These are phyloP conservation scores for Megathymus violae DNA, from an alignment of 1,140 invertebrate genomes.

Conservation along the genomic window DNA sequence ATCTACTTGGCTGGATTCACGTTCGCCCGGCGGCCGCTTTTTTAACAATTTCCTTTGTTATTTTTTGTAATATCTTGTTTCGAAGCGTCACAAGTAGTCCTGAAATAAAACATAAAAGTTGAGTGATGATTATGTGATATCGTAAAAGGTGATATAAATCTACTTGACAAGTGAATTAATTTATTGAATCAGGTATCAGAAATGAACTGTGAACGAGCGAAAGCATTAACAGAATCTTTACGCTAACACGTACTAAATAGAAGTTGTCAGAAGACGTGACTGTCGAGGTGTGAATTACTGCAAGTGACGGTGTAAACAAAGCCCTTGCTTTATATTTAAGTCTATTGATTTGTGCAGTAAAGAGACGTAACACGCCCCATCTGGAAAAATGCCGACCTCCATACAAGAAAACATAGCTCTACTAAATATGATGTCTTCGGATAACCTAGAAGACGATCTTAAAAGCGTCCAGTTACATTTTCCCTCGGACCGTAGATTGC, in stretches of 20 bases:
- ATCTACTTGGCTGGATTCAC: conserved; percentile 52
- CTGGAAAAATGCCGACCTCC: conserved; percentile 66
- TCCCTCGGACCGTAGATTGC: conserved; percentile 87
- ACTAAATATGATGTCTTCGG: conserved; percentile 90
- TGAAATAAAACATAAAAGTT: conserved; percentile 41
- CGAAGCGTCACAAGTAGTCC: conserved; percentile 8
- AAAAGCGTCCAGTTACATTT: conserved; percentile 96
- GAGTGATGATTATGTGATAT: conserved; percentile 50
- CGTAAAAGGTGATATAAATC: conserved; percentile 41
- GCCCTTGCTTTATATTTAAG: too few species aligned
- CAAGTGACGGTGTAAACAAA: conserved; percentile 2
- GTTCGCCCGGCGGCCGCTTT: conserved; percentile 56
- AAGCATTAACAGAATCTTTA: conserved; percentile 5
- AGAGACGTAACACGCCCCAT: conserved; percentile 36
- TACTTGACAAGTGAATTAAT: background rate
- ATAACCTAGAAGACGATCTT: conserved; percentile 95
- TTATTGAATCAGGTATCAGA: background rate
- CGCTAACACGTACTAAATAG: conserved; percentile 7
- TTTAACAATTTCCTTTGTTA: conserved; percentile 74
- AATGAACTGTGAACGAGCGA: conserved; percentile 14
- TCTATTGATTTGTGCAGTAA: conserved; percentile 40
- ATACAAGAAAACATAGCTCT: conserved; percentile 77
- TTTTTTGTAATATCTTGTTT: conserved; percentile 44
- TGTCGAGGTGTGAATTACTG: conserved; percentile 9
- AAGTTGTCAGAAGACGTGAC: background rate